A percentile compares a stretch with the other conserved stretches of the same genome.
phyloP scores from a whole-genome alignment of 2,888 invertebrate species.

The Phyto melanocephala region DNA sequence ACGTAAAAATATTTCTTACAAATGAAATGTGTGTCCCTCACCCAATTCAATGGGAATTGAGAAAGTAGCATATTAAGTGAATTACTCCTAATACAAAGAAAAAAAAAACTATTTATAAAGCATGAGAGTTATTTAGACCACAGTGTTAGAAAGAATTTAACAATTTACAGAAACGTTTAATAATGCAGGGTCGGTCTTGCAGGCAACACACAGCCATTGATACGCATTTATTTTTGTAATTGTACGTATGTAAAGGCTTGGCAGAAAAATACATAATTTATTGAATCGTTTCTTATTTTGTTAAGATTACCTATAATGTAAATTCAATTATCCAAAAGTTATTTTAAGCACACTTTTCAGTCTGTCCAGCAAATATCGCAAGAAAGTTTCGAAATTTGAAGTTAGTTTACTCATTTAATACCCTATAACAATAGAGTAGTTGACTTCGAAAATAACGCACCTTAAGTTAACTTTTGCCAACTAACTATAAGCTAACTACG shows the following conservation, averaged over 20 bases:
- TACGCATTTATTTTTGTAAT: not conserved
- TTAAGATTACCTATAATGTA: too few species aligned
- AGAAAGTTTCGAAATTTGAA: conserved; percentile 1
- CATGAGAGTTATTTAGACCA: not conserved
- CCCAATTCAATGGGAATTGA: conserved; percentile 11
- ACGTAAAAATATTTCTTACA: not conserved
- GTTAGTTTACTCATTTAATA: too few species aligned
- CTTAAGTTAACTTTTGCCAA: too few species aligned
- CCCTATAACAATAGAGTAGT: too few species aligned
- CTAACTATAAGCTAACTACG: too few species aligned
- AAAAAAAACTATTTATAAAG: not conserved
- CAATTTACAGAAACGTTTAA: not conserved
- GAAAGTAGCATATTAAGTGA: conserved; percentile 2
- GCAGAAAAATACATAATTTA: too few species aligned
- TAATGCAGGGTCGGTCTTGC: not conserved
- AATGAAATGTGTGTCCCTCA: not conserved
- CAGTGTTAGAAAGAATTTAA: not conserved
- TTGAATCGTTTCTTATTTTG: too few species aligned
- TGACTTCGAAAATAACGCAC: too few species aligned
- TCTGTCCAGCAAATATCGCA: not conserved
- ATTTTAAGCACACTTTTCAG: not conserved
- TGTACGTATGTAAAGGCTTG: not conserved
- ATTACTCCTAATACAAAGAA: not conserved
- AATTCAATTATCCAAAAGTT: too few species aligned
- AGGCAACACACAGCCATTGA: not conserved